Base-by-base conservation (phyloP, 2,797 vertebrate genomes). In the Oceanodroma leucorhoa region DNA sequence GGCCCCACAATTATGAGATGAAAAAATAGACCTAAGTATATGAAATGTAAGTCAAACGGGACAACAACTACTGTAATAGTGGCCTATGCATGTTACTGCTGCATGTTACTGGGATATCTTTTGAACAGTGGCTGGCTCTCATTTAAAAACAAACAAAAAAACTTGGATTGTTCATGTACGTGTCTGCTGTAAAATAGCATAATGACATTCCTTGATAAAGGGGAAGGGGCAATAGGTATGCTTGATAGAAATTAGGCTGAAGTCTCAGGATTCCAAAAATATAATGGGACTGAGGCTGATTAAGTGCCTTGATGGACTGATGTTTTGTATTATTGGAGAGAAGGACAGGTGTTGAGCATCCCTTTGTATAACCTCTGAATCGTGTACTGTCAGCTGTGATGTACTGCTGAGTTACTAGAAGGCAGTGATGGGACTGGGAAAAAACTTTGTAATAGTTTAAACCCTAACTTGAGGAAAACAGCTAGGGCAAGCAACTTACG, bases 131-230 rank as follows among this genome's bases (percentile, higher is more conserved):
- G 2, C 54, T 58, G 43, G 34, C 8, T 71, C 20, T 45, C 10
- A 13, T 27, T 54, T 53, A 34, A 54, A 73, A 76, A 41, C 13
- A 29, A 51, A 9, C 6, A 57, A 43, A 54, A 24, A 36, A 50
- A 43, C 5, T 34, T 41, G 23, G 18, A 8, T 43, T 55, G 23
- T 24, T 62, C 3, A 1, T 11, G 10, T 48, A 15, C 2, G 0
- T 29, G 34, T 24, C 15, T 51, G 17, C n/a, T 72, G 26, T 72
- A 30, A 64, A 23, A 29, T 17, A 41, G 38, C 32, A 41, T 46
- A 57, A 26, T 57, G 22, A 13, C 10, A 11, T 38, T 43, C 13
- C 24, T 60, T 23, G 18, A 46, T 67, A 40, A 51, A 40, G 15
- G 10, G 23, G 14, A 65, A 48, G 21, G 14, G 9, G 5, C 0